These are phyloP conservation scores for Thripadectes ignobilis DNA, from an alignment of 2,797 vertebrate species.

Conservation along the genomic window DNA sequence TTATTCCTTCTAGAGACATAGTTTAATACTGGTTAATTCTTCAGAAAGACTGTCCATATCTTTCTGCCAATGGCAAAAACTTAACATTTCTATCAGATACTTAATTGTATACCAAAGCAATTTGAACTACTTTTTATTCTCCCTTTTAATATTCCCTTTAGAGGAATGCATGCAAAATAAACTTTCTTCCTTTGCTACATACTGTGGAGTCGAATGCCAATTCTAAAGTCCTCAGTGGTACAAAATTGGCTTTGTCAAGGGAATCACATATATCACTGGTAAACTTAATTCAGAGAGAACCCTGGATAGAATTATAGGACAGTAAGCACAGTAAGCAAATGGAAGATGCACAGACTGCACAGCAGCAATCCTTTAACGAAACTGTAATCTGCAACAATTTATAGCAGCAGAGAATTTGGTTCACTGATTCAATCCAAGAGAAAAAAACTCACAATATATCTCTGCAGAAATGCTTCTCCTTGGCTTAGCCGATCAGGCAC, in stretches of 20 bases:
- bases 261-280: not conserved
- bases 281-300: not conserved
- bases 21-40: not conserved
- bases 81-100: not conserved
- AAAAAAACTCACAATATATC: not conserved
- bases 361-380: conserved; percentile 2
- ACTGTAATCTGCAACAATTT: not conserved
- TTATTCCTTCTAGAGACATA: not conserved
- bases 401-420: conserved; percentile 18
- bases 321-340: not conserved
- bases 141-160: not conserved
- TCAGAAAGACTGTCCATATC: not conserved
- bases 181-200: not conserved
- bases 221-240: not conserved
- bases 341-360: not conserved
- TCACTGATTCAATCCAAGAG: not conserved
- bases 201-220: not conserved
- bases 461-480: conserved; percentile 5
- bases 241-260: not conserved
- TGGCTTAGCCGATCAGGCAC: conserved; percentile 25
- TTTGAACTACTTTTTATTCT: not conserved
- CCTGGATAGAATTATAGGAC: not conserved
- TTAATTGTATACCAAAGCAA: not conserved
- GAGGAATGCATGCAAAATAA: not conserved
- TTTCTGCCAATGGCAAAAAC: not conserved